These are phyloP conservation scores for Xylota segnis DNA, from an alignment of 2,888 invertebrate species.

Conservation along the genomic window DNA sequence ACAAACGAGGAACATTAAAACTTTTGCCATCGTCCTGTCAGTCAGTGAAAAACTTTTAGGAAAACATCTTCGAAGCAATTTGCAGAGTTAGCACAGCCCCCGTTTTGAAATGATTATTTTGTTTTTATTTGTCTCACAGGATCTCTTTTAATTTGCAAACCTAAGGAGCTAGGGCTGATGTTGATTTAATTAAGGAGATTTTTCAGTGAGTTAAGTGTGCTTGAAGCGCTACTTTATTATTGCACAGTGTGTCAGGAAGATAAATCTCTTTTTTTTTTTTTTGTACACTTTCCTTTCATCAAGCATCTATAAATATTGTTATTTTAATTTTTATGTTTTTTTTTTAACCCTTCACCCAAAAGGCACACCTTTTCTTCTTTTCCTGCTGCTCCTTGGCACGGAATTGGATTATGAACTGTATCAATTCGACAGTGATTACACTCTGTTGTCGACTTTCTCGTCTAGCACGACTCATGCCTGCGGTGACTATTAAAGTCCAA, in stretches of 20 bases:
- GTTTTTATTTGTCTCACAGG: not conserved
- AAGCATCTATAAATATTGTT: conserved; percentile 58
- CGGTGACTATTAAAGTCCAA: conserved; percentile 35
- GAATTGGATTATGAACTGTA: conserved; percentile 84
- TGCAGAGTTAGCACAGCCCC: not conserved
- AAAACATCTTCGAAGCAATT: conserved; percentile 42
- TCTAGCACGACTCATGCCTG: conserved; percentile 82
- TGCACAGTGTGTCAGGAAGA: conserved; percentile 10
- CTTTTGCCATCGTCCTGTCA: conserved; percentile 26
- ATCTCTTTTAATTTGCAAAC: conserved; percentile 35
- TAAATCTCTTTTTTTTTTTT: conserved; percentile 45
- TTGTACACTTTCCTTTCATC: conserved; percentile 77
- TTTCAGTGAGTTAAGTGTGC: conserved; percentile 17
- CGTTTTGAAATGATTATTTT: no score
- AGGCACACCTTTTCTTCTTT: conserved; percentile 82
- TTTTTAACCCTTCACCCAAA: conserved; percentile 31
- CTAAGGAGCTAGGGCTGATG: conserved; percentile 2
- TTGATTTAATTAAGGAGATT: conserved; percentile 36
- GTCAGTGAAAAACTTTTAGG: conserved; percentile 46
- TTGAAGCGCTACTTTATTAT: conserved; percentile 35
- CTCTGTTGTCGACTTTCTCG: conserved; percentile 82
- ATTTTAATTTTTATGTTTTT: conserved; percentile 19
- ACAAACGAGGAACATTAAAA: conserved; percentile 15
- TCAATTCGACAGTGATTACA: conserved; percentile 83
- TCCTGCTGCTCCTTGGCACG: conserved; percentile 83